Conservation (phyloP, 2,113 vertebrate genomes). For the Neolamprologus caudopunctatus region DNA sequence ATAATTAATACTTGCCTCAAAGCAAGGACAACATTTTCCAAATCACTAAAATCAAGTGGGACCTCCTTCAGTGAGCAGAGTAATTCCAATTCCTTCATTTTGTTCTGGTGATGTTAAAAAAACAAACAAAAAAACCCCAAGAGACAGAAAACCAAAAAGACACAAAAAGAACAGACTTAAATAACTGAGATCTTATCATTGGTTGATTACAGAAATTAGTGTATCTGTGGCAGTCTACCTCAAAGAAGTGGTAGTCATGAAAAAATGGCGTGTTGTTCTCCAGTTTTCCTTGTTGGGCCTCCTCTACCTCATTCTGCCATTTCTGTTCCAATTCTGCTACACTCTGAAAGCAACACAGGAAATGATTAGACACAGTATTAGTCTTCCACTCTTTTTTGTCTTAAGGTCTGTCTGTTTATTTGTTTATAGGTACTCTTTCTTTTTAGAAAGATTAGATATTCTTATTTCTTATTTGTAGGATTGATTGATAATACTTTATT, state of each 20-base stretch:
- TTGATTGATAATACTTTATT: not conserved
- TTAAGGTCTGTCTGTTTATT: not conserved
- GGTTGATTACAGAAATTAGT: not conserved
- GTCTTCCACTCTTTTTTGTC: not conserved
- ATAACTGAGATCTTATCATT: not conserved
- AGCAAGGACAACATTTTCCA: slow-evolving; percentile 90
- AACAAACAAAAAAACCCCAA: not conserved
- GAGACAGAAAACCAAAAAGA: not conserved
- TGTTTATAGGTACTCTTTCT: not conserved
- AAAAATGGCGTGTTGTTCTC: slow-evolving; percentile 95
- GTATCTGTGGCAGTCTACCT: slow-evolving; percentile 68
- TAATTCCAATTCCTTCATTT: slow-evolving; percentile 95
- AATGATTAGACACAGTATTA: not conserved
- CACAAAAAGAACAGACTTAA: not conserved
- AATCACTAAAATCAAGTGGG: slow-evolving; percentile 87
- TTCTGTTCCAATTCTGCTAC: slow-evolving; percentile 97
- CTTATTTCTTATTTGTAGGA: not conserved
- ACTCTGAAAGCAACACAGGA: slow-evolving; percentile 70
- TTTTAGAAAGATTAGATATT: not conserved
- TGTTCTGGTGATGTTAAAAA: slow-evolving; percentile 74
- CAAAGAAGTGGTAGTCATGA: slow-evolving; percentile 95
- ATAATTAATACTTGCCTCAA: slow-evolving; percentile 73
- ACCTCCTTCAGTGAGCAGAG: slow-evolving; percentile 95
- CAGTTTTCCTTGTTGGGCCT: slow-evolving; percentile 87
- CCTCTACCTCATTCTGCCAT: slow-evolving; percentile 95